Evolutionary conservation across 2,888 invertebrate species (phyloP).

Genomic region (Acronicta aceris): DNA sequence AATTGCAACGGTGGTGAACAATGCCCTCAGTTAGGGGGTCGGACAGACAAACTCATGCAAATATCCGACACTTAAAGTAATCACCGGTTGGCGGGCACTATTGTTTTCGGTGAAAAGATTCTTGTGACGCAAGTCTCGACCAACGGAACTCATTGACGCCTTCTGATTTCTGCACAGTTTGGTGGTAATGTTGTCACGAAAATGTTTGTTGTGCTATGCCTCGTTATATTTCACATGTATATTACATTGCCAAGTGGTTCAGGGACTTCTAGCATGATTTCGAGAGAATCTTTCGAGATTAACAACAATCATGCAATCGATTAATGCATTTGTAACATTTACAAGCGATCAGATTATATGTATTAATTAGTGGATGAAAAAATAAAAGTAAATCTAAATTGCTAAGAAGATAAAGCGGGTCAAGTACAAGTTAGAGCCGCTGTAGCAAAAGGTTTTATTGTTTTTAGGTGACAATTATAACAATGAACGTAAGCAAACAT

Average conservation of each 20-base stretch:
- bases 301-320: constrained; percentile 30
- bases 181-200: constrained; percentile 17
- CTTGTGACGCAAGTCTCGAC: constrained; percentile 61
- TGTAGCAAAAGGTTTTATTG: no score
- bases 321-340: constrained; percentile 19
- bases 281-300: constrained; percentile 15
- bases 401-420: background rate
- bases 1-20: constrained; percentile 81
- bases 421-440: no score
- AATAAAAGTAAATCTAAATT: constrained; percentile 19
- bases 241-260: constrained; percentile 35
- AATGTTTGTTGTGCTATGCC: constrained; percentile 19
- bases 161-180: constrained; percentile 39
- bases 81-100: constrained; percentile 68
- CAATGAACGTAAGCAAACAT: no score
- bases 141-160: constrained; percentile 47
- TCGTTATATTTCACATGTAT: constrained; percentile 21
- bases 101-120: constrained; percentile 76
- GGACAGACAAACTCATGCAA: constrained; percentile 77
- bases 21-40: constrained; percentile 80
- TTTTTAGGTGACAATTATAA: no score
- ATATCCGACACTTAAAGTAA: constrained; percentile 78
- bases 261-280: constrained; percentile 30
- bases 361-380: constrained; percentile 21
- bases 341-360: constrained; percentile 17